These are phyloP conservation scores for Lordiphosa andalusiaca DNA, from an alignment of 2,888 invertebrate genomes.

Conservation along the genomic window DNA sequence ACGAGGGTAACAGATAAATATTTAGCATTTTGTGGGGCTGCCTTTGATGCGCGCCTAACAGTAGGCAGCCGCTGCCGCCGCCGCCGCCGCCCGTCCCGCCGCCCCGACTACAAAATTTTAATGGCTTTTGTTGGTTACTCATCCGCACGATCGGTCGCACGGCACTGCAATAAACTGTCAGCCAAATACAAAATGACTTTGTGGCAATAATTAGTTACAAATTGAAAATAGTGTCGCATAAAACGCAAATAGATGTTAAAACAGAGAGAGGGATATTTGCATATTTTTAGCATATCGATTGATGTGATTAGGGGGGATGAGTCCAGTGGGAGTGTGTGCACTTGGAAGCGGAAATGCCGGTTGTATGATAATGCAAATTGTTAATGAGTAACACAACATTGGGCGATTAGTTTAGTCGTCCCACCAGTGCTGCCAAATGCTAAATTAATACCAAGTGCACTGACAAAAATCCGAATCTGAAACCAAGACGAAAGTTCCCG, in stretches of 20 bases:
- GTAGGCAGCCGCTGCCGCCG: constrained; percentile 36
- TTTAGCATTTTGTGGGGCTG: constrained; percentile 45
- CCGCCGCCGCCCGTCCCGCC: background rate
- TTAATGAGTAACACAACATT: no score
- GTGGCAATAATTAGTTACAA: constrained; percentile 55
- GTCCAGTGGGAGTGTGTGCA: constrained; percentile 1
- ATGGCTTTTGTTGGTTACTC: constrained; percentile 63
- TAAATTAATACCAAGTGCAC: no score
- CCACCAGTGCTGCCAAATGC: no score
- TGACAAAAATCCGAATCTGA: no score
- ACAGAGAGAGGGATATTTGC: constrained; percentile 28
- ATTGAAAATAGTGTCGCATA: constrained; percentile 49
- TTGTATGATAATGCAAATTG: constrained; percentile 7
- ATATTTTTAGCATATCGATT: constrained; percentile 32
- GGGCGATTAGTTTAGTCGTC: no score
- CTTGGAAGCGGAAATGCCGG: constrained; percentile 46
- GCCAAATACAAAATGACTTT: constrained; percentile 50
- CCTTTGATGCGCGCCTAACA: constrained; percentile 52
- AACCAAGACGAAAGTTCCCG: no score
- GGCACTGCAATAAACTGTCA: constrained; percentile 49
- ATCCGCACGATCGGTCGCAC: constrained; percentile 34
- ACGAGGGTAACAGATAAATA: constrained; percentile 29
- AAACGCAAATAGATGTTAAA: constrained; percentile 26
- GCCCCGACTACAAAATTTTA: constrained; percentile 54
- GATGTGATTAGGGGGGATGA: constrained; percentile 4